A percentile compares a stretch with the other conserved stretches of the same genome.
Conservation (phyloP, 1,140 invertebrate genomes). For the Zophobas atratus region DNA sequence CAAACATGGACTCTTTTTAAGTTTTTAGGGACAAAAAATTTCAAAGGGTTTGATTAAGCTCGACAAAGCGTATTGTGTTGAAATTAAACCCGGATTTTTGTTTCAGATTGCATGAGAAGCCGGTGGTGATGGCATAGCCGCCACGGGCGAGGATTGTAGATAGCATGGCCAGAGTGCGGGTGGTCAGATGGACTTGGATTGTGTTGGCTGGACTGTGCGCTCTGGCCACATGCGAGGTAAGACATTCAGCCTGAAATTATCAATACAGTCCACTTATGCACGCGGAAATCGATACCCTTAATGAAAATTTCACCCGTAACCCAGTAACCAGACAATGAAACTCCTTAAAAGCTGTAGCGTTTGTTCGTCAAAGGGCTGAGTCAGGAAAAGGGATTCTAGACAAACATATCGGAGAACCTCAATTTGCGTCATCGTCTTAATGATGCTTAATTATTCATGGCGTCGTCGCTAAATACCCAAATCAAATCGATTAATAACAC, state of each 20-base stretch:
- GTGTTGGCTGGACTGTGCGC: constrained; percentile 67
- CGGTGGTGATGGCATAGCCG: constrained; percentile 66
- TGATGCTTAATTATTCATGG: constrained; percentile 2
- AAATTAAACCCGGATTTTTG: not conserved
- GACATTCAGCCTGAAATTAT: constrained; percentile 27
- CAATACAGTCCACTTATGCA: not conserved
- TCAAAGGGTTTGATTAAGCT: not conserved
- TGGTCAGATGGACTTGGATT: constrained; percentile 67
- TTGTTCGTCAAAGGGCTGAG: too few species aligned
- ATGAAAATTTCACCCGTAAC: not conserved
- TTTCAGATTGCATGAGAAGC: constrained; percentile 62
- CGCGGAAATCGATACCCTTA: not conserved
- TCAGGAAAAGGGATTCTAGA: too few species aligned
- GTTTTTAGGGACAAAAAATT: too few species aligned
- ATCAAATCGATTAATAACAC: constrained; percentile 27
- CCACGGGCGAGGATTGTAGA: constrained; percentile 60
- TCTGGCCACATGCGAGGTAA: constrained; percentile 67
- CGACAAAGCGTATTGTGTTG: not conserved
- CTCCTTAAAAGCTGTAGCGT: too few species aligned
- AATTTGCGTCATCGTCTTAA: not conserved
- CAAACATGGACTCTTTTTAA: too few species aligned
- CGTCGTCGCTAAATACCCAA: not conserved
- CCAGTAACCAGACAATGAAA: too few species aligned
- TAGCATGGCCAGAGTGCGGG: constrained; percentile 67
- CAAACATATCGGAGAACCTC: not conserved